These are phyloP conservation scores for Enoplosus armatus DNA, from an alignment of 2,797 vertebrate species.

Conservation along the genomic window DNA sequence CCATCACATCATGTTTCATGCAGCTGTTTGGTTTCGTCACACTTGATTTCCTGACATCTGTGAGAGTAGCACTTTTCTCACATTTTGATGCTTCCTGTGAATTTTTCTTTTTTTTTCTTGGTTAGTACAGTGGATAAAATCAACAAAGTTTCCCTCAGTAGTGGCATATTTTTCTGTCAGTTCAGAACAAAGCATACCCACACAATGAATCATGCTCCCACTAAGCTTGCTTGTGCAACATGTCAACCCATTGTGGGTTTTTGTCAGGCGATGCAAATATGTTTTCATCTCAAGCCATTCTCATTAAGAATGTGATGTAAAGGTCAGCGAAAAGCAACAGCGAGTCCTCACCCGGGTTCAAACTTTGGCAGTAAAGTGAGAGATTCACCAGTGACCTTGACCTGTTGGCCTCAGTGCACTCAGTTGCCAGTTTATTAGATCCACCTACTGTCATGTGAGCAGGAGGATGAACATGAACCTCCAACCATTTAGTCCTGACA, in stretches of 20 bases:
- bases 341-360: slow-evolving; percentile 66
- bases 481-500: slow-evolving; percentile 14
- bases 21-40: slow-evolving; percentile 72
- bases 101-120: not conserved
- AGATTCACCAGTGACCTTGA: slow-evolving; percentile 67
- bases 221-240: slow-evolving; percentile 54
- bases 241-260: slow-evolving; percentile 44
- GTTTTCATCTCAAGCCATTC: slow-evolving; percentile 51
- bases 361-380: slow-evolving; percentile 75
- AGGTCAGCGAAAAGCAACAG: slow-evolving; percentile 64
- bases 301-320: slow-evolving; percentile 62
- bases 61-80: slow-evolving; percentile 55
- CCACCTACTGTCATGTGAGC: not conserved
- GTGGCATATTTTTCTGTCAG: slow-evolving; percentile 43
- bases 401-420: slow-evolving; percentile 10
- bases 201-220: slow-evolving; percentile 47
- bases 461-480: slow-evolving; percentile 37
- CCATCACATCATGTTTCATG: slow-evolving; percentile 39
- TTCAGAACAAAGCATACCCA: slow-evolving; percentile 41
- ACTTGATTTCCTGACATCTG: slow-evolving; percentile 63
- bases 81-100: slow-evolving; percentile 58
- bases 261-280: slow-evolving; percentile 48
- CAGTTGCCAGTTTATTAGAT: not conserved
- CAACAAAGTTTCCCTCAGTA: slow-evolving; percentile 34
- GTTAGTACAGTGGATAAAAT: slow-evolving; percentile 31